A percentile compares a stretch with the other conserved stretches of the same genome.
phyloP scores from a whole-genome alignment of 2,113 vertebrate species.

The Polyodon spathula region DNA sequence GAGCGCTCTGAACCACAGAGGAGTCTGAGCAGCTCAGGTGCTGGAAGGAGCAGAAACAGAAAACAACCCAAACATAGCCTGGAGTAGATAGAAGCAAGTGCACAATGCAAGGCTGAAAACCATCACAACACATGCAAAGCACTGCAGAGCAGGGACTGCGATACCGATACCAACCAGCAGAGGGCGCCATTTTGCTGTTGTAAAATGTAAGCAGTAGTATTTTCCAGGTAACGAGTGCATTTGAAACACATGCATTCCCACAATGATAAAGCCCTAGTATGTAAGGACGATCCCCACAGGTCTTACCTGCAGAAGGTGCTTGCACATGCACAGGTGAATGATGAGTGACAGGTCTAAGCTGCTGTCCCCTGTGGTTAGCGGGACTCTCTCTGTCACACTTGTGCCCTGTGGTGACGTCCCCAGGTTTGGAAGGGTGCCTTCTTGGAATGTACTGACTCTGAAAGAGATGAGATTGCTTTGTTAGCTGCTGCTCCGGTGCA shows the following conservation, averaged over 20 bases:
- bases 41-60: conserved; percentile 28
- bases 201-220: neutral
- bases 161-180: no score
- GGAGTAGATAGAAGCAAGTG: neutral
- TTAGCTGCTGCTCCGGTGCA: no score
- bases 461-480: neutral
- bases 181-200: neutral
- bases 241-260: no score
- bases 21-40: conserved; percentile 32
- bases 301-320: conserved; percentile 65
- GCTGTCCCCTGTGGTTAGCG: conserved; percentile 64
- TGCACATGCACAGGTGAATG: conserved; percentile 74
- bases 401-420: conserved; percentile 35
- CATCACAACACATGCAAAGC: no score
- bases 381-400: conserved; percentile 26
- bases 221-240: no score
- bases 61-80: neutral
- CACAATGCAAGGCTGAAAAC: neutral
- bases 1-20: conserved; percentile 25
- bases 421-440: conserved; percentile 37
- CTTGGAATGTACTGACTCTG: conserved; percentile 50
- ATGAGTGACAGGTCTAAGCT: conserved; percentile 66
- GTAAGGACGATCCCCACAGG: conserved; percentile 21
- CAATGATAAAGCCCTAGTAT: no score
- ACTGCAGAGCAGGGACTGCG: no score